A percentile compares a stretch with the other conserved stretches of the same genome.
These are phyloP conservation scores for Nomada fabriciana DNA, from an alignment of 2,888 invertebrate genomes.

Conservation along the genomic window DNA sequence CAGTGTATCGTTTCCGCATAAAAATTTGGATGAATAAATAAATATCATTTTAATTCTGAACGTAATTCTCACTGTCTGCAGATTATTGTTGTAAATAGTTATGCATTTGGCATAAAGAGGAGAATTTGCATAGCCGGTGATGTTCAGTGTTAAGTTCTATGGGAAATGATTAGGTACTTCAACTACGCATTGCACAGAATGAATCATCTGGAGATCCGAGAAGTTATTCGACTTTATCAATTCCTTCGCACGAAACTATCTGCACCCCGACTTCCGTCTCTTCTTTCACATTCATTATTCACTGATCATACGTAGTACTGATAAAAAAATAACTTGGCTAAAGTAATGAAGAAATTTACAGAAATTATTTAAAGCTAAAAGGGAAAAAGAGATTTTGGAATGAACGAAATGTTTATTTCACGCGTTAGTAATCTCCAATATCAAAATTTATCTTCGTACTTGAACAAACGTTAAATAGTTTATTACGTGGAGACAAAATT, in stretches of 20 bases:
- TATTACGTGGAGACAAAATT: too few species aligned
- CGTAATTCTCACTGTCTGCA: too few species aligned
- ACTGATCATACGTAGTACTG: not conserved
- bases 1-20: too few species aligned
- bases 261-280: conserved; percentile 42
- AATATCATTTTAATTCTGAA: too few species aligned
- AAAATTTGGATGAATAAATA: too few species aligned
- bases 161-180: conserved; percentile 1
- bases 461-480: too few species aligned
- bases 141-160: not conserved
- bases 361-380: too few species aligned
- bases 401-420: too few species aligned
- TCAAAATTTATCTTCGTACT: too few species aligned
- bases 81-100: too few species aligned
- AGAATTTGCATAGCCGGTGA: not conserved
- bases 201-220: conserved; percentile 40
- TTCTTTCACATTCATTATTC: conserved; percentile 9
- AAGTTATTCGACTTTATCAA: conserved; percentile 36
- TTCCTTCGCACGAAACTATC: conserved; percentile 28
- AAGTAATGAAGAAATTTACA: not conserved
- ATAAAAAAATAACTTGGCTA: not conserved
- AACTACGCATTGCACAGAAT: conserved; percentile 1
- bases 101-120: not conserved
- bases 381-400: too few species aligned
- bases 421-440: too few species aligned